These are phyloP conservation scores for Asobara japonica DNA, from an alignment of 1,140 invertebrate genomes.

Conservation along the genomic window DNA sequence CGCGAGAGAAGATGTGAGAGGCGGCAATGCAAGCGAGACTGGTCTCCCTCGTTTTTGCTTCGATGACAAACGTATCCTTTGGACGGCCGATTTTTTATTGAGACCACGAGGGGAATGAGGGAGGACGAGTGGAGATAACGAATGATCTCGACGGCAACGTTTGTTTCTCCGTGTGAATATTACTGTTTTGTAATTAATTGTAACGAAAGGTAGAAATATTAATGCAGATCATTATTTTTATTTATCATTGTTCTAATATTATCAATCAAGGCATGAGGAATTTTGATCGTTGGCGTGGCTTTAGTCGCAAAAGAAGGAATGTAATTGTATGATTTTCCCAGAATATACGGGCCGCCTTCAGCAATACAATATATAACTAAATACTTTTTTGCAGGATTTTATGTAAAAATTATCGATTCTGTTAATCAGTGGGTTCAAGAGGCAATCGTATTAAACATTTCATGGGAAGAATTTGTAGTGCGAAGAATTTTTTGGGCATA, in stretches of 20 bases:
- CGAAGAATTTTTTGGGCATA: too few relatives aligned
- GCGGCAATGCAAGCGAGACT: background rate
- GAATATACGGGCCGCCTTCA: too few relatives aligned
- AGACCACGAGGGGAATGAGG: slow-evolving; percentile 1
- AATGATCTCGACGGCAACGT: slow-evolving; percentile 44
- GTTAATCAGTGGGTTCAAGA: too few relatives aligned
- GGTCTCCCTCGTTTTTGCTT: slow-evolving; percentile 24
- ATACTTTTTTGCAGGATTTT: too few relatives aligned
- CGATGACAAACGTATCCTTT: slow-evolving; percentile 47
- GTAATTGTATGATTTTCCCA: too few relatives aligned
- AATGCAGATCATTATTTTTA: background rate
- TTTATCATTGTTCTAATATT: background rate
- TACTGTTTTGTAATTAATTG: slow-evolving; percentile 50
- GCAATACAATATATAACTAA: too few relatives aligned
- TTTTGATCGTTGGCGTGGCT: too few relatives aligned
- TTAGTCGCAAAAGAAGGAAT: too few relatives aligned
- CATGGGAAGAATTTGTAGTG: too few relatives aligned
- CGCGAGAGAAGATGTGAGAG: background rate
- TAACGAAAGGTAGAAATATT: background rate
- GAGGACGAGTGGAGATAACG: slow-evolving; percentile 25
- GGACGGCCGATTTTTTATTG: slow-evolving; percentile 24
- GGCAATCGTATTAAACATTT: too few relatives aligned
- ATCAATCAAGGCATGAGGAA: background rate
- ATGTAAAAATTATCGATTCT: too few relatives aligned
- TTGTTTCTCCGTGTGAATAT: slow-evolving; percentile 50